Base-by-base conservation (phyloP, 1,140 invertebrate genomes). In the Bursaphelenchus mucronatus region DNA sequence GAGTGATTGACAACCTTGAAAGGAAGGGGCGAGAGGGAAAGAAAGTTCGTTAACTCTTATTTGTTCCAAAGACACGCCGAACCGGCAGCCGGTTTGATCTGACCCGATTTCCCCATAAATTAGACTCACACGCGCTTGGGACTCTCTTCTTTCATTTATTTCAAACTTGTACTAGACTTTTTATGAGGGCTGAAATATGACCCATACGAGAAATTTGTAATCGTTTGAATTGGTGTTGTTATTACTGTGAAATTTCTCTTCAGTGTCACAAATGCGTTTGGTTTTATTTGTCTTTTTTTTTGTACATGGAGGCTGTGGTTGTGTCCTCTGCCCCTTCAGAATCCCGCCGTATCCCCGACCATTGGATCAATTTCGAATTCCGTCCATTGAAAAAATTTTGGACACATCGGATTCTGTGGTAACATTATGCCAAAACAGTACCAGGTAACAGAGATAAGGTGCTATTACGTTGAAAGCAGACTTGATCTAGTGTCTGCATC, bases 291-390 rank as follows among this genome's bases (percentile, higher is more conserved):
- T 30, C 1, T n/a, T 3, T n/a, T 4, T 49, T 49, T n/a, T 49
- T 49, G 13, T 49, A n/a, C 6, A 49, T 4, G 13, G 19, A 49
- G 47, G 1, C 13, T n/a, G 19, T 6, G 47, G 19, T 49, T 49
- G 13, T 11, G 57, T 17, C 41, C 45, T 59, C 57, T 44, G 68
- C 40, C 69, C 51, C 39, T 56, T 57, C 45, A 43, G 56, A 21
- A 71, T 72, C 13, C 69, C 69, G 10, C 17, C 63, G 19, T 43
- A 55, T 9, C 71, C 71, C 11, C 74, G 75, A 55, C 71, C 71
- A 7, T 65, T 73, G 43, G 71, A 73, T 57, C 72, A 73, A 47
- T 75, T 73, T 54, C 64, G 70, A n/a, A 39, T 73, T 10, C 71
- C 71, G 9, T 73, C 71, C 8, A 67, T 72, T 44, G 69, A 73